Evolutionary conservation across 2,113 vertebrate species (phyloP).

Genomic region (Arvicanthis niloticus): DNA sequence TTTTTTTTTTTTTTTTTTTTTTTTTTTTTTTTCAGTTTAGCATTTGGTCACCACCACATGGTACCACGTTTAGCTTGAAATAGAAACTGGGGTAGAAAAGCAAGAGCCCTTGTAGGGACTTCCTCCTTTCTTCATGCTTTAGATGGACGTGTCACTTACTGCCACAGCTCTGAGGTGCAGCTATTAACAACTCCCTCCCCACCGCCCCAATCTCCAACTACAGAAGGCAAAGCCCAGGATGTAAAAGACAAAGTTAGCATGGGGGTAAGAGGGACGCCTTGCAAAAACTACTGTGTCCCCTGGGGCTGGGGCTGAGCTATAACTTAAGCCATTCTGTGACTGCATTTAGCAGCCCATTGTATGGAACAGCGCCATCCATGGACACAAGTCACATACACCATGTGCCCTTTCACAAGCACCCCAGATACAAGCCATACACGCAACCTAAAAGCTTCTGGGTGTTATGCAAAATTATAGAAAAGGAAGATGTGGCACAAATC

Average conservation of each 20-base stretch:
- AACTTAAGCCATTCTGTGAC: not conserved
- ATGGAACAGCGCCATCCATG: not conserved
- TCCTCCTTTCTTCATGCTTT: not conserved
- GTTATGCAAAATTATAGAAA: not conserved
- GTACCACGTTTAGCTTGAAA: not conserved
- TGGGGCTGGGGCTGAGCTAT: not conserved
- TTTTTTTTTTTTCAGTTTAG: not conserved
- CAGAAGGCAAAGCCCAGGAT: not conserved
- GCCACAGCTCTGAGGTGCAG: not conserved
- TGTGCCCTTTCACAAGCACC: not conserved
- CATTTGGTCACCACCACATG: not conserved
- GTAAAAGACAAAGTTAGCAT: not conserved
- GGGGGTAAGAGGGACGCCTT: not conserved
- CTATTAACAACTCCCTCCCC: not conserved
- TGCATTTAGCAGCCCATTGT: not conserved
- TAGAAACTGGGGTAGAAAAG: not conserved
- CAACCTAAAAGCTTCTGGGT: not conserved
- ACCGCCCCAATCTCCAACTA: not conserved
- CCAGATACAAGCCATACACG: not conserved
- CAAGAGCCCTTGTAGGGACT: not conserved
- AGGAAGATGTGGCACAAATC: not conserved
- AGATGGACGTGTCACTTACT: not conserved
- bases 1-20: not conserved
- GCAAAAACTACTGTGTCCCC: rapidly evolving
- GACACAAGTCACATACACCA: not conserved